Evolutionary conservation across 2,113 vertebrate species (phyloP).

Genomic region (Lagopus leucura): DNA sequence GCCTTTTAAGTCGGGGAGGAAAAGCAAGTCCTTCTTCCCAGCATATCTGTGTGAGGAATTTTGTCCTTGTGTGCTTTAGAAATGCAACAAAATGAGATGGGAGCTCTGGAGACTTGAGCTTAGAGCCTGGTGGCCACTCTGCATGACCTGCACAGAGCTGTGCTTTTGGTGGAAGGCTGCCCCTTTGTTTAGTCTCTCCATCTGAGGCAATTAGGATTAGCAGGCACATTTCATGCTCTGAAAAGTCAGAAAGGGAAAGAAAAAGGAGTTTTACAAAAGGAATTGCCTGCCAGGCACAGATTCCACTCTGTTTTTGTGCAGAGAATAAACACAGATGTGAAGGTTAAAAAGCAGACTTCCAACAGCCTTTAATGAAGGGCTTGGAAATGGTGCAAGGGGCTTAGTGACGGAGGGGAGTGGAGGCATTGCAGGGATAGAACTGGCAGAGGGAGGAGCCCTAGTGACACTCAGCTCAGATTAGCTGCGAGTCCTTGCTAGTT

Average conservation of each 20-base stretch:
- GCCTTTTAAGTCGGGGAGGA: not conserved
- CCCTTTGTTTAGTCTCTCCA: conserved; percentile 39
- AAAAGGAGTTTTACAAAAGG: conserved; percentile 55
- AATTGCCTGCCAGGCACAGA: conserved; percentile 59
- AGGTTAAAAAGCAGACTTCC: conserved; percentile 54
- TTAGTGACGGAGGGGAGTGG: not conserved
- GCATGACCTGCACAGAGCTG: not conserved
- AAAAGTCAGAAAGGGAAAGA: conserved; percentile 72
- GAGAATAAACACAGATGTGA: conserved; percentile 39
- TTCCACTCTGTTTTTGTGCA: conserved; percentile 54
- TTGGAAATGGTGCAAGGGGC: conserved; percentile 17
- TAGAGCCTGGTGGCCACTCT: not conserved
- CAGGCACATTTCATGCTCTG: conserved; percentile 74
- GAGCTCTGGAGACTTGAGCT: not conserved
- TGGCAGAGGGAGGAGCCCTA: not conserved
- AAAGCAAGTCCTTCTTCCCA: not conserved
- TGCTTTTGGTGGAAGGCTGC: conserved; percentile 23
- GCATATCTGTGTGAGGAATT: not conserved
- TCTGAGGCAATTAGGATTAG: conserved; percentile 63
- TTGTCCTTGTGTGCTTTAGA: not conserved
- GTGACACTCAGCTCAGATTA: not conserved
- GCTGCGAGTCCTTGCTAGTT: not conserved
- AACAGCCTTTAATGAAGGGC: conserved; percentile 44
- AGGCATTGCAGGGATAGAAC: not conserved
- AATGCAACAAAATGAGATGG: not conserved